Conservation (phyloP, 1,140 invertebrate species). For the Oncopodura yosiiana region DNA sequence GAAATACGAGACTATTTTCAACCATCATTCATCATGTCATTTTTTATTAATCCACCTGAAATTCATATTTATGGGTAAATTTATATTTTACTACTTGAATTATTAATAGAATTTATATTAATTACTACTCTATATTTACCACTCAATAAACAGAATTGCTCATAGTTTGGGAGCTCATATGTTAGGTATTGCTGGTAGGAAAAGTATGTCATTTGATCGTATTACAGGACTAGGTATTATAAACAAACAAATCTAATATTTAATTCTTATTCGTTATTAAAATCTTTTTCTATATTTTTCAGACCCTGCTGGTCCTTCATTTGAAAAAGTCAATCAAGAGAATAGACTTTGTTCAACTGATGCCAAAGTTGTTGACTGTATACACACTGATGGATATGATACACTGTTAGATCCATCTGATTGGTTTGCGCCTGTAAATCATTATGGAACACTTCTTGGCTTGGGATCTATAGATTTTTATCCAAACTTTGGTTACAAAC, state of each 20-base stretch:
- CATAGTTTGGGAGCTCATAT: slow-evolving; percentile 21
- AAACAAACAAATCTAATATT: background rate
- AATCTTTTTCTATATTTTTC: background rate
- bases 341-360: slow-evolving; percentile 13
- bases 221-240: slow-evolving; percentile 12
- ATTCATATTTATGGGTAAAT: too few species aligned
- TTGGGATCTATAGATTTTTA: slow-evolving; percentile 21
- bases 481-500: slow-evolving; percentile 12
- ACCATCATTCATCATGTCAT: background rate
- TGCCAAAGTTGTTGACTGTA: slow-evolving; percentile 16
- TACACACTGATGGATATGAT: slow-evolving; percentile 20
- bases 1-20: background rate
- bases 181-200: slow-evolving; percentile 10
- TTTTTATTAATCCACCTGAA: too few species aligned
- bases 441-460: slow-evolving; percentile 14
- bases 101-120: too few species aligned
- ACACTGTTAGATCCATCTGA: background rate
- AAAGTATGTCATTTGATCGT: slow-evolving; percentile 2
- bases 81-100: too few species aligned
- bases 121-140: too few species aligned
- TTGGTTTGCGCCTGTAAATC: slow-evolving; percentile 6
- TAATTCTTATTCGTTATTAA: background rate
- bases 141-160: slow-evolving; percentile 8
- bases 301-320: slow-evolving; percentile 11
- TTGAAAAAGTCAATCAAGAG: slow-evolving; percentile 11